Base-by-base conservation (phyloP, 2,113 vertebrate genomes). In the Oplegnathus fasciatus region DNA sequence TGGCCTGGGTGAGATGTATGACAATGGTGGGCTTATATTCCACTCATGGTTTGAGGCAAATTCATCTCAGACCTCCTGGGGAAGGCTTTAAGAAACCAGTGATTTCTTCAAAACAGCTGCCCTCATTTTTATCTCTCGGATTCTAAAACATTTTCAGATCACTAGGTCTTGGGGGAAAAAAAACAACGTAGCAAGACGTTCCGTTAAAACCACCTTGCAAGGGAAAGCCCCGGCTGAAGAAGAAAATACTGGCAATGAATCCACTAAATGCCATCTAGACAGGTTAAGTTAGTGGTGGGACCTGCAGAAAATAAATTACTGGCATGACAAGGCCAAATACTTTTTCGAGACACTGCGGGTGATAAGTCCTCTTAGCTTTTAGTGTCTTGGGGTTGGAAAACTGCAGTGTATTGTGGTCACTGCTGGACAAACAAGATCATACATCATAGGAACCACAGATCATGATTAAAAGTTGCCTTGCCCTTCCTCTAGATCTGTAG, bases 201-300 rank as follows among this genome's bases (percentile, higher is more conserved):
- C 64, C 9, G 1, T 42, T 81, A 42, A 65, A 77, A 69, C 20
- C 17, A 62, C 64, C 60, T n/a, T 52, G 17, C 15, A 55, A 66
- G 20, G 14, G n/a, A 50, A 62, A 70, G 17, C 15, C 34, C 15
- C 0, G 5, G 6, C 22, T 68, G 57, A 48, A 65, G 42, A 67
- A 67, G 52, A 71, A 82, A 82, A 80, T 42, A 42, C 28, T 20
- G 44, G 78, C 32, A 67, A 65, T 86, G 54, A 84, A 84, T 88
- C 50, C 34, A 76, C 50, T 57, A 28, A 82, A 78, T 73, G n/a
- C 72, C 72, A 6, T 22, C 0, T 22, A 74, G 75, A 73, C 55
- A 65, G 37, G 46, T 52, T 65, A 75, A 62, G 80, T 78, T 28
- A 71, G 80, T 46, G 55, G 18, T 18, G 55, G 64, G 40, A 67